Evolutionary conservation across 2,797 vertebrate species (phyloP), one percentile per base, ranked within the genome.

Genomic region (Eutrigla gurnardus): DNA sequence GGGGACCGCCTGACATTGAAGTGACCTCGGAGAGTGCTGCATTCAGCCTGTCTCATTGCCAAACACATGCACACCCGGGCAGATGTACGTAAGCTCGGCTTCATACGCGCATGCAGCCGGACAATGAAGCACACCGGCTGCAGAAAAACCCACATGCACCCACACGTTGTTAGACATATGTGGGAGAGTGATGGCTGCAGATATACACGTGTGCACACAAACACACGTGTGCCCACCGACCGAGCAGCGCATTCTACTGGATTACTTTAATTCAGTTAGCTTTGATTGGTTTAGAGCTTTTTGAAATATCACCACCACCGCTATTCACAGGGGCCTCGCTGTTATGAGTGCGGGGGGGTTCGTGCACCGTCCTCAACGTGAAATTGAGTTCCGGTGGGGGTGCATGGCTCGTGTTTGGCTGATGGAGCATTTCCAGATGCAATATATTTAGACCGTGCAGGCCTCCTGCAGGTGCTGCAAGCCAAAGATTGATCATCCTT

Each of bases 1-100:
- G 70, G 68, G 79, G 85, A 58, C 42, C 73, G 62, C 69, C 88
- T 90, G 90, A 91, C 92, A 80, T 92, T 91, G 89, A 64, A 67
- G 6, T 54, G 88, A 90, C 91, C 89, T 90, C 85, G 0, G 60
- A 45, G 75, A 75, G 67, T 82, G 87, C 86, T 82, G 89, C 90
- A 85, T 77, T 55, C 69, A 52, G 75, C 76, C 83, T 43, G 84
- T 77, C 67, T 87, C 59, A 1, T 80, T 46, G 67, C 53, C 69
- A 77, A 25, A 73, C 58, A 47, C 7, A 53, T 33, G 14, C 71
- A 72, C 52, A 49, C 63, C 75, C 66, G 15, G 39, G 39, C 65
- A 74, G 63, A 57, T n/a, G 57, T 63, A 17, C 17, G 52, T 25
- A 37, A 68, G 57, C 58, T 33, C 40, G 5, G 25, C 13, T 18